phyloP scores from a whole-genome alignment of 2,113 vertebrate species.

The Sylvia atricapilla region DNA sequence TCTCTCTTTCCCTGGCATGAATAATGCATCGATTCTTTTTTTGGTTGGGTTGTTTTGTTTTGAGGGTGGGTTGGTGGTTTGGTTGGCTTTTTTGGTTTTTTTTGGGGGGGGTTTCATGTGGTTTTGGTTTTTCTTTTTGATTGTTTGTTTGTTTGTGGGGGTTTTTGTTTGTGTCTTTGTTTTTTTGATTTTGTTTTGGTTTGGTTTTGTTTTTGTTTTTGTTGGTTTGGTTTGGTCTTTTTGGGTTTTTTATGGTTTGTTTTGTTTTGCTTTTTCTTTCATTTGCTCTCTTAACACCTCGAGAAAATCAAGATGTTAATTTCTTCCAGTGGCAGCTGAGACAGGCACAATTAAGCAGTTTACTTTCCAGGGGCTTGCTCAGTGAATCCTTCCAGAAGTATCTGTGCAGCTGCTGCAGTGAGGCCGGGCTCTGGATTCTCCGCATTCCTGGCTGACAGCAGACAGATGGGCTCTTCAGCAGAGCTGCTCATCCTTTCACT shows the following conservation, averaged over 20 bases:
- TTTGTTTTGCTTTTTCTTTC: not conserved
- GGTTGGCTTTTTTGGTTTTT: too few relatives aligned
- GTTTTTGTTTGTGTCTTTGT: too few relatives aligned
- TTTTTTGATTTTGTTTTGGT: too few relatives aligned
- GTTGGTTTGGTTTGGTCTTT: not conserved
- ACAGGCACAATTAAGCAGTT: slow-evolving; percentile 37
- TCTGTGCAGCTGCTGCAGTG: slow-evolving; percentile 12
- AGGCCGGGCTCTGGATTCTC: slow-evolving; percentile 27
- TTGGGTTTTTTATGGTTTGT: too few relatives aligned
- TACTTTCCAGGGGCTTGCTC: slow-evolving; percentile 31
- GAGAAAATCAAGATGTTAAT: slow-evolving; percentile 14
- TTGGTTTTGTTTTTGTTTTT: too few relatives aligned
- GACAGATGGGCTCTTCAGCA: slow-evolving; percentile 68
- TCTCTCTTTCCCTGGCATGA: not conserved
- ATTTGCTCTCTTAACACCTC: not conserved
- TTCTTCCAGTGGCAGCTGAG: slow-evolving; percentile 11
- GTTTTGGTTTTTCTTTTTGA: too few relatives aligned
- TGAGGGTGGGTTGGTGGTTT: not conserved
- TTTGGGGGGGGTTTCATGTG: too few relatives aligned
- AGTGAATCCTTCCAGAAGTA: slow-evolving; percentile 22
- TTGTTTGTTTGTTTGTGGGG: too few relatives aligned
- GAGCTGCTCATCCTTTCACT: slow-evolving; percentile 23
- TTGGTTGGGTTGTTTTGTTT: not conserved
- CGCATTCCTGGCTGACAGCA: slow-evolving; percentile 47
- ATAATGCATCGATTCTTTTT: not conserved